Evolutionary conservation across 2,797 vertebrate genomes (phyloP).

Genomic region (Tiaroga cobitis): DNA sequence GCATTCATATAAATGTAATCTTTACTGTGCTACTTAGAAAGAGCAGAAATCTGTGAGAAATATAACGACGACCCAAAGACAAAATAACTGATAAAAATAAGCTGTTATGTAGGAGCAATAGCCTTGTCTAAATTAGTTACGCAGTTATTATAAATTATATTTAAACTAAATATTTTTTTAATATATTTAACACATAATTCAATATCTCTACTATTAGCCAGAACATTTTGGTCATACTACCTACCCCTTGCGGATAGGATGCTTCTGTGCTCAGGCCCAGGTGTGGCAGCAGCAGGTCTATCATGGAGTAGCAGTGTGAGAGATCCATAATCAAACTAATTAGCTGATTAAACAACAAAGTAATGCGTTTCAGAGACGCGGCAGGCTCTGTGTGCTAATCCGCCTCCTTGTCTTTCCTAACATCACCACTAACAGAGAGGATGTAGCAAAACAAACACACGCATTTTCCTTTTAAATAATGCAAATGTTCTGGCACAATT

Average conservation of each 20-base stretch:
- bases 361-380: conserved; percentile 51
- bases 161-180: neutral
- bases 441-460: conserved; percentile 19
- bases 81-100: no score
- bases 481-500: neutral
- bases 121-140: neutral
- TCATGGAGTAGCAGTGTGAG: neutral
- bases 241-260: neutral
- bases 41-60: no score
- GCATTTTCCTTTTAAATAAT: neutral
- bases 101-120: no score
- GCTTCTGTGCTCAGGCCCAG: conserved; percentile 17
- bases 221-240: neutral
- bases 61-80: no score
- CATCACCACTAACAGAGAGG: conserved; percentile 19
- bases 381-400: conserved; percentile 64
- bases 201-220: neutral
- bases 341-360: conserved; percentile 72
- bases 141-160: neutral
- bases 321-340: conserved; percentile 63
- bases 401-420: conserved; percentile 56
- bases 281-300: conserved; percentile 52
- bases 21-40: no score
- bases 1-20: no score
- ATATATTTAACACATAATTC: neutral